phyloP scores from a whole-genome alignment of 2,888 invertebrate species.

The Heliconius sara region DNA sequence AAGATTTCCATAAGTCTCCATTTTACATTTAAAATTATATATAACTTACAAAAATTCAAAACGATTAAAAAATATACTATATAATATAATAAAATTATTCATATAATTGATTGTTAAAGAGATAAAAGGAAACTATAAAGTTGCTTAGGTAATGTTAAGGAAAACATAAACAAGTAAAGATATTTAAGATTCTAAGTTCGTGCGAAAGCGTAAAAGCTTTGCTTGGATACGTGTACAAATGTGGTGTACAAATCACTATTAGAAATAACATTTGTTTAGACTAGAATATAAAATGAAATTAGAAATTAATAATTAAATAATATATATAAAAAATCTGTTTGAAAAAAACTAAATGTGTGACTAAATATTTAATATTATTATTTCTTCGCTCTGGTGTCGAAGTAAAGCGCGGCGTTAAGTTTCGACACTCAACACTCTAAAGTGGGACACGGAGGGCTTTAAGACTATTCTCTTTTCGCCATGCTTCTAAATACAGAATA shows the following conservation, averaged over 20 bases:
- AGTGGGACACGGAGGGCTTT: too few relatives aligned
- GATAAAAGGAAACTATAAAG: slow-evolving; percentile 43
- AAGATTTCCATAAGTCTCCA: neutral
- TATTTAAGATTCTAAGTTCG: slow-evolving; percentile 45
- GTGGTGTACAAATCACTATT: slow-evolving; percentile 3
- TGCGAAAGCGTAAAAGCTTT: slow-evolving; percentile 28
- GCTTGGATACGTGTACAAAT: slow-evolving; percentile 18
- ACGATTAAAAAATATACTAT: neutral
- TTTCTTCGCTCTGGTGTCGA: too few relatives aligned
- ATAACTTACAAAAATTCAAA: neutral
- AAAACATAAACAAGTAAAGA: slow-evolving; percentile 42
- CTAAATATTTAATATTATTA: too few relatives aligned
- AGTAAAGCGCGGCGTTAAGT: too few relatives aligned
- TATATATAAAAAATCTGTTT: too few relatives aligned
- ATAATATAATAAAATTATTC: neutral
- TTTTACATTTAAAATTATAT: neutral
- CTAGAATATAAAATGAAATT: neutral
- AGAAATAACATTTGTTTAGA: neutral
- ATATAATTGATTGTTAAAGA: slow-evolving; percentile 5
- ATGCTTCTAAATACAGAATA: too few relatives aligned
- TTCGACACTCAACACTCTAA: too few relatives aligned
- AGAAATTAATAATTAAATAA: neutral
- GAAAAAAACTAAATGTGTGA: too few relatives aligned
- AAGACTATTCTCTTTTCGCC: too few relatives aligned
- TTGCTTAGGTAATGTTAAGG: slow-evolving; percentile 42